A percentile compares a stretch with the other conserved stretches of the same genome.
These are phyloP conservation scores for Oligia latruncula DNA, from an alignment of 2,888 invertebrate genomes.

Conservation along the genomic window DNA sequence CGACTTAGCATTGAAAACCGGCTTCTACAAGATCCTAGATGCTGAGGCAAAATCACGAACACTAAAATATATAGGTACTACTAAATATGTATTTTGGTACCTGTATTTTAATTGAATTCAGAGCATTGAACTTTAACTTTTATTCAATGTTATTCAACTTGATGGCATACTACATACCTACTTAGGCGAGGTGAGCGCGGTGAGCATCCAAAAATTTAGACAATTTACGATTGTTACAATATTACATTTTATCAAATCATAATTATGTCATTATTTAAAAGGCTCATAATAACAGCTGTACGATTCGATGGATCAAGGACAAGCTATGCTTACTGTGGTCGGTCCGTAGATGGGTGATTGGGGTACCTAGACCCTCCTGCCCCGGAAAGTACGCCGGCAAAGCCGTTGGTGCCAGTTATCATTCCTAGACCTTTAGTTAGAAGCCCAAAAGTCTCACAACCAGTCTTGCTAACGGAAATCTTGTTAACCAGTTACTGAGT, in stretches of 20 bases:
- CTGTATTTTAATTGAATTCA: constrained; percentile 22
- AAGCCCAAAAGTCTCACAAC: background rate
- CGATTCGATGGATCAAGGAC: background rate
- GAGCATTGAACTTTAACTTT: constrained; percentile 41
- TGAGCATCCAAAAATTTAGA: background rate
- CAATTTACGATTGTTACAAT: background rate
- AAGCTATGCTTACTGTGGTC: background rate
- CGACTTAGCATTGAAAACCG: background rate
- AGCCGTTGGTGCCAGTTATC: background rate
- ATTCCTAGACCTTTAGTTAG: background rate
- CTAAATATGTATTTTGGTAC: background rate
- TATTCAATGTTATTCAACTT: constrained; percentile 28
- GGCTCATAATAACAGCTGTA: too few species aligned
- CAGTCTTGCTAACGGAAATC: background rate
- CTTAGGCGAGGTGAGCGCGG: background rate
- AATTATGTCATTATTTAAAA: background rate
- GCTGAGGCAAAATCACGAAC: background rate
- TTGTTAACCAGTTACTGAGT: background rate
- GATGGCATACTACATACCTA: constrained; percentile 19
- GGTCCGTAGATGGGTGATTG: background rate
- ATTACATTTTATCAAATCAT: background rate
- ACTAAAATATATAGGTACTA: background rate
- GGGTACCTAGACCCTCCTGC: background rate
- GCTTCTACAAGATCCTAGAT: background rate
- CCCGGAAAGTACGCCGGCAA: background rate